Base-by-base conservation (phyloP, 2,888 invertebrate species). In the Oxyteleia sp. region DNA sequence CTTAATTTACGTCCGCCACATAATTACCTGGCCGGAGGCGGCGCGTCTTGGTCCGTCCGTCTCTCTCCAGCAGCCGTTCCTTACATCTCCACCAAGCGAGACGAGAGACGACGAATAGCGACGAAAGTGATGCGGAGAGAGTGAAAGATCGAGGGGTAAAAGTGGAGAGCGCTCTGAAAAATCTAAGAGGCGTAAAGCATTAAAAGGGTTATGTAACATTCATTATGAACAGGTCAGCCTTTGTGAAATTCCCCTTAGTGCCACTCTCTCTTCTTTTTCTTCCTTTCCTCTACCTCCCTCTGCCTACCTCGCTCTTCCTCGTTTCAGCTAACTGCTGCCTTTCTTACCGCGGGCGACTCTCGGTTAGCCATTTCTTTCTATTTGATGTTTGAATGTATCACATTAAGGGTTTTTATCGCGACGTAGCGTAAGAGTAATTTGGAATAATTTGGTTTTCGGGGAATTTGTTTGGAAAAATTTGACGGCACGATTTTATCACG, bases 181-280 rank as follows among this genome's bases (percentile, higher is more conserved):
- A 92, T 93, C 93, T 91, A 93, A 93, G 92, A 93, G 93, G 93
- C 92, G 93, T 93, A 92, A 93, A 92, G 92, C 92, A 92, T 93
- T 93, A 93, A 93, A 93, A 93, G 93, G 93, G 93, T 93, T 92
- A 93, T 93, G 92, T 91, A 93, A 93, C 93, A 92, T 93, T 93
- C 92, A 93, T 93, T 93, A 93, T 89, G 89, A 88, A 88, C 89
- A 86, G 91, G 91, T 92, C 92, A 91, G 91, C 90, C 91, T 92
- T 93, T 92, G 93, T 92, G 90, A 90, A 92, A 92, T 92, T 93
- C 92, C 88, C 91, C 92, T 91, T 89, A 89, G 87, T 89, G 90
- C 89, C 88, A 78, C 84, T 82, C 69, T 47, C 26, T 57, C 29
- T 15, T 38, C 38, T n/a, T n/a, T n/a, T 59, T 15, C 45, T 11